Conservation (phyloP, 92 coral and sea anemone genomes). For the Epizoanthus ramosus region DNA sequence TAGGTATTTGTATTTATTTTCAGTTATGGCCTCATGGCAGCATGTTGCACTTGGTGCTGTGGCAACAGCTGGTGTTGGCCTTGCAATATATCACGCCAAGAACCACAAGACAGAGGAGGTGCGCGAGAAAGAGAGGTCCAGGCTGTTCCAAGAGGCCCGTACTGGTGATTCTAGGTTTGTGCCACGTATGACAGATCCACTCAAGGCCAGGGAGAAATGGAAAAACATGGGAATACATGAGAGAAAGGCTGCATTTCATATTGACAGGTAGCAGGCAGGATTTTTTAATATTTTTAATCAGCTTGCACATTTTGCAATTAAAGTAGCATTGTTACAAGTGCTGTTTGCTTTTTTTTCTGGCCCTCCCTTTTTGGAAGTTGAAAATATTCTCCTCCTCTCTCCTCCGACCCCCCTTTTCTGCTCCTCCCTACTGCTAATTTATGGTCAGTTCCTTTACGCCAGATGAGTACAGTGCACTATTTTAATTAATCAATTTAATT, state of each 20-base stretch:
- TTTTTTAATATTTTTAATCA: too few relatives aligned
- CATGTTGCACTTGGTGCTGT: conserved; percentile 21
- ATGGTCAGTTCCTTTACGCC: too few relatives aligned
- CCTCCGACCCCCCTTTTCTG: too few relatives aligned
- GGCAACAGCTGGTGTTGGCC: conserved; percentile 35
- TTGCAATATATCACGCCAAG: conserved; percentile 39
- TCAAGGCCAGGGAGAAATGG: conserved; percentile 12
- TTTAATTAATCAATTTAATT: too few relatives aligned
- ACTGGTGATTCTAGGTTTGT: conserved; percentile 17
- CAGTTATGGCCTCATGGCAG: conserved; percentile 20
- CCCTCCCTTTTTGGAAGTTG: too few relatives aligned
- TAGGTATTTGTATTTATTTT: neutral
- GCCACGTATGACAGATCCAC: conserved; percentile 23
- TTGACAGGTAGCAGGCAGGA: conserved; percentile 16
- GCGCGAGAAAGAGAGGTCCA: conserved; percentile 12
- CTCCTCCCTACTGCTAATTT: too few relatives aligned
- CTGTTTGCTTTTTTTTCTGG: too few relatives aligned
- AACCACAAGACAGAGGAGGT: conserved; percentile 10
- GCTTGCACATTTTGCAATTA: too few relatives aligned
- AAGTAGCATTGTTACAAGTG: too few relatives aligned
- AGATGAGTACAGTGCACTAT: too few relatives aligned
- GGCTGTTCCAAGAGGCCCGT: neutral
- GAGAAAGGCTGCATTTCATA: conserved; percentile 17
- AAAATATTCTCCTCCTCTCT: too few relatives aligned
- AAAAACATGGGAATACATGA: conserved; percentile 21